phyloP scores from a whole-genome alignment of 2,797 vertebrate species.

The Perodicticus potto region DNA sequence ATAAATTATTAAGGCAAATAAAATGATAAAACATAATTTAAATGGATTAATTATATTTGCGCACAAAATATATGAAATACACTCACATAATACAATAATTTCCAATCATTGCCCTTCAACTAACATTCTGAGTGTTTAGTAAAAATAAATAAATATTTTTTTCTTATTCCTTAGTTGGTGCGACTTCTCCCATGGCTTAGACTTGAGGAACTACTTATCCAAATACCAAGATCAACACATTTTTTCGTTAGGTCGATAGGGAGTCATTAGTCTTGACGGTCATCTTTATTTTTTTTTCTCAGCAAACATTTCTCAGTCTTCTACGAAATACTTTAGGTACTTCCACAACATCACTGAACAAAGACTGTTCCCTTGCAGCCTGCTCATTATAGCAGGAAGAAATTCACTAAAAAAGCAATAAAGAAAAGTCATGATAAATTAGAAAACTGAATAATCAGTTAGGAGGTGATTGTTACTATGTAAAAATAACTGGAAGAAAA shows the following conservation, averaged over 20 bases:
- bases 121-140: background rate
- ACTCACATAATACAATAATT: background rate
- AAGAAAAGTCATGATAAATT: background rate
- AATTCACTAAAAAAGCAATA: background rate
- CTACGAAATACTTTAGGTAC: background rate
- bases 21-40: background rate
- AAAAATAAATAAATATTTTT: slow-evolving; percentile 18
- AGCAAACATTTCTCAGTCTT: background rate
- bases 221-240: background rate
- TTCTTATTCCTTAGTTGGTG: background rate
- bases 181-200: background rate
- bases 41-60: background rate
- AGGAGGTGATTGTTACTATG: background rate
- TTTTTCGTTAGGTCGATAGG: background rate
- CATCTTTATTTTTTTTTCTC: background rate
- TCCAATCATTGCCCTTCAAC: background rate
- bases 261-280: background rate
- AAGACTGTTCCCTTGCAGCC: background rate
- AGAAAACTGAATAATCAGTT: background rate
- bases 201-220: background rate
- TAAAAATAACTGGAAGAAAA: background rate
- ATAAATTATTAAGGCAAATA: background rate
- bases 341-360: background rate
- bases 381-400: background rate
- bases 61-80: background rate